These are phyloP conservation scores for Tenthredo amoena DNA, from an alignment of 2,888 invertebrate species.

Conservation along the genomic window DNA sequence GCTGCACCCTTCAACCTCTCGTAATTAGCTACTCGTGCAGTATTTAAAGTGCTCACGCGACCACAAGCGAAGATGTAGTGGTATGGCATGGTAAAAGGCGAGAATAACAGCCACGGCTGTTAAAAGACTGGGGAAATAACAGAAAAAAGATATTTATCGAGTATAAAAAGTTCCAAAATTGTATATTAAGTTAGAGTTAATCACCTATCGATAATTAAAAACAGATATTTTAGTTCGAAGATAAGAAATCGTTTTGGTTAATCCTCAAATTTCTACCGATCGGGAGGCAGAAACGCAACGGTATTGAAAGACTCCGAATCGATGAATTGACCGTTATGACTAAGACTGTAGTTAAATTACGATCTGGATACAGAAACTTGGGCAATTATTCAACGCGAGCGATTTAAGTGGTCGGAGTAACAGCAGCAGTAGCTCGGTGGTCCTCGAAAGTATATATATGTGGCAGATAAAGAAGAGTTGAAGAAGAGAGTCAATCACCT, in stretches of 20 bases:
- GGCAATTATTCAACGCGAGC: slow-evolving; percentile 33
- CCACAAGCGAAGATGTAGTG: neutral
- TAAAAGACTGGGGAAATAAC: too few species aligned
- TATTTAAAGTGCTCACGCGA: slow-evolving; percentile 4
- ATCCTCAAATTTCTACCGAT: too few species aligned
- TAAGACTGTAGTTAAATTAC: slow-evolving; percentile 25
- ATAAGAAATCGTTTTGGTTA: too few species aligned
- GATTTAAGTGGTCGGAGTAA: slow-evolving; percentile 3
- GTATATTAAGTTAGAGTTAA: too few species aligned
- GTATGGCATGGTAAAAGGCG: neutral
- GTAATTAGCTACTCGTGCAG: slow-evolving; percentile 2
- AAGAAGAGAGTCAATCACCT: neutral
- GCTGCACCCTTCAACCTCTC: neutral
- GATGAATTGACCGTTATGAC: neutral
- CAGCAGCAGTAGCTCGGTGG: neutral
- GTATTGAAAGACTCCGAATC: neutral
- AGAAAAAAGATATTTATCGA: too few species aligned
- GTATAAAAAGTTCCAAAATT: too few species aligned
- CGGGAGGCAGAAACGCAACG: too few species aligned
- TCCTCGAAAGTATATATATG: neutral
- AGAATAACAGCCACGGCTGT: too few species aligned
- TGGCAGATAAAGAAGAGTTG: neutral
- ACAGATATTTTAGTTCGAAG: too few species aligned
- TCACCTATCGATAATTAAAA: too few species aligned
- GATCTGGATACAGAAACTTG: neutral